Percentiles rank a stretch among this genome's conserved stretches.
These are phyloP conservation scores for Eclectus roratus DNA, from an alignment of 2,113 vertebrate genomes.

Conservation along the genomic window DNA sequence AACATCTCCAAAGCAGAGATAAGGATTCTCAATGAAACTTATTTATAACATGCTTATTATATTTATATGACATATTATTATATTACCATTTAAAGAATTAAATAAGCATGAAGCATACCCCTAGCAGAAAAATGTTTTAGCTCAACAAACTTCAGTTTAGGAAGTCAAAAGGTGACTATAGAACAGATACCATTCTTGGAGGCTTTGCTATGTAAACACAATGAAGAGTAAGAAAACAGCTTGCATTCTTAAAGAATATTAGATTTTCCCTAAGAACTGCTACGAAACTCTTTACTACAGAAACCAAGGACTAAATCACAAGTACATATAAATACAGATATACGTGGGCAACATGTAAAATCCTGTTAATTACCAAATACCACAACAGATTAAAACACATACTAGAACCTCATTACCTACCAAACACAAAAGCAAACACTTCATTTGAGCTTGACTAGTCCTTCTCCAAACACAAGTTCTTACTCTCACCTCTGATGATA, in stretches of 20 bases:
- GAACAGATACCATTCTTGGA: not conserved
- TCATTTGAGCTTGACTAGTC: not conserved
- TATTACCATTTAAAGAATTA: not conserved
- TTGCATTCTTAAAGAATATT: not conserved
- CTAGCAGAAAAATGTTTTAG: not conserved
- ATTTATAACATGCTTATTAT: not conserved
- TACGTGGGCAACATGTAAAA: not conserved
- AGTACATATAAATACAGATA: not conserved
- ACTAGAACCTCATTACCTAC: not conserved
- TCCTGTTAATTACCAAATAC: not conserved
- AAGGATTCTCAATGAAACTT: not conserved
- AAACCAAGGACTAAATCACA: not conserved
- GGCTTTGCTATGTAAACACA: not conserved
- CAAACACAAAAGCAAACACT: not conserved
- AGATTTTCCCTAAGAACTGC: not conserved
- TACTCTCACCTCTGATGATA: not conserved
- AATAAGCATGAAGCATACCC: not conserved
- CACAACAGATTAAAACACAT: accelerated
- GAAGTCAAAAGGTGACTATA: not conserved
- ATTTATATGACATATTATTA: not conserved
- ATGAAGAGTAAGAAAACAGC: not conserved
- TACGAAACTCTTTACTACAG: not conserved
- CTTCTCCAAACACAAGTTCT: not conserved
- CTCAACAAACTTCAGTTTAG: not conserved
- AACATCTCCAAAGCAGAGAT: not conserved